A percentile compares a stretch with the other conserved stretches of the same genome.
These are phyloP conservation scores for Corythucha ciliata DNA, from an alignment of 2,888 invertebrate genomes.

Conservation along the genomic window DNA sequence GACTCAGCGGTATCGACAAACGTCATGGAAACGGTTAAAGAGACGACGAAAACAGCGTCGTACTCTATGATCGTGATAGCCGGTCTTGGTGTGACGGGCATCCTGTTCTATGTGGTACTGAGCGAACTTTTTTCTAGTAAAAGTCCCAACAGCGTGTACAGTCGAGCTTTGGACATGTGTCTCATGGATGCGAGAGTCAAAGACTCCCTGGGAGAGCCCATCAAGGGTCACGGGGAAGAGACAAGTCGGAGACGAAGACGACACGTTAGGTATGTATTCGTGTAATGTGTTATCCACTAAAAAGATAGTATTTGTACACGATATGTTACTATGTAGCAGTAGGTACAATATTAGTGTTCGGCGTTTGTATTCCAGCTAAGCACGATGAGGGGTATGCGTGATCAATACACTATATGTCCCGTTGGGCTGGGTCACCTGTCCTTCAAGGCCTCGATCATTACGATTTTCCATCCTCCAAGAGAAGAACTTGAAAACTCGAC, in stretches of 20 bases:
- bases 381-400: no score
- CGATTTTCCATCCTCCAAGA: no score
- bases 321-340: no score
- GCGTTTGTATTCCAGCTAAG: no score
- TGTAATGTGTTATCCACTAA: neutral
- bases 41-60: constrained; percentile 79
- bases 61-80: constrained; percentile 73
- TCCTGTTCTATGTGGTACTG: constrained; percentile 75
- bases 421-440: no score
- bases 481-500: no score
- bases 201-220: constrained; percentile 79
- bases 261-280: constrained; percentile 54
- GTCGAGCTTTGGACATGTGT: constrained; percentile 65
- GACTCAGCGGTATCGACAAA: constrained; percentile 21
- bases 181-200: constrained; percentile 63
- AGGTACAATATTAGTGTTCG: no score
- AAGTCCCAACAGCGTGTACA: constrained; percentile 77
- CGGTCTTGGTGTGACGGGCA: constrained; percentile 70
- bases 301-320: neutral
- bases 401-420: no score
- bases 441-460: no score
- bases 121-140: constrained; percentile 79
- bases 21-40: constrained; percentile 57
- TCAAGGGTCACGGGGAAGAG: constrained; percentile 83
- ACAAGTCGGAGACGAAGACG: constrained; percentile 69